Conservation (phyloP, 2,113 vertebrate species). For the Zosterops borbonicus region DNA sequence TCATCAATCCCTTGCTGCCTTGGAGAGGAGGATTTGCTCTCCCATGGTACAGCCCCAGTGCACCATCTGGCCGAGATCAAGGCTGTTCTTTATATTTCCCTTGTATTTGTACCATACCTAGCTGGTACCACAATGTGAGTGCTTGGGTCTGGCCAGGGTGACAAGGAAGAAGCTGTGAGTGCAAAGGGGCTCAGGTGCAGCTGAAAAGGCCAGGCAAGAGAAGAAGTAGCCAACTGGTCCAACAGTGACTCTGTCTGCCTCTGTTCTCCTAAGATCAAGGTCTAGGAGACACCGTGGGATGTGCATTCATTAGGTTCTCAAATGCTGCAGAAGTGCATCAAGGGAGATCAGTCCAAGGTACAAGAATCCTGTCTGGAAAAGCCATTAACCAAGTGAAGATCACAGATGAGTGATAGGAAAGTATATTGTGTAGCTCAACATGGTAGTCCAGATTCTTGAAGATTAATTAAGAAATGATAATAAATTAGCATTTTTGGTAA, state of each 20-base stretch:
- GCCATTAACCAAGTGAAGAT: background rate
- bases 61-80: background rate
- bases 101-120: background rate
- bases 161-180: accelerated
- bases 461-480: background rate
- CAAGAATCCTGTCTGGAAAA: background rate
- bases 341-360: background rate
- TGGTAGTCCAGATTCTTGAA: background rate
- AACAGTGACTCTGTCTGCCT: background rate
- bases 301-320: background rate
- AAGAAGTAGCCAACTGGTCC: background rate
- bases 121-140: background rate
- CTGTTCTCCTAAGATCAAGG: background rate
- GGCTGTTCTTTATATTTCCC: background rate
- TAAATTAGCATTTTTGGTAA: background rate
- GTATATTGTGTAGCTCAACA: accelerated
- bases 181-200: background rate
- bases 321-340: background rate
- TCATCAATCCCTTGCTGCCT: background rate
- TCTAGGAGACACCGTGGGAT: background rate
- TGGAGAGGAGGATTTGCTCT: background rate
- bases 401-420: background rate
- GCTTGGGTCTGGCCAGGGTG: background rate
- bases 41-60: accelerated
- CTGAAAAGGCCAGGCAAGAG: background rate